phyloP scores from a whole-genome alignment of 2,113 vertebrate genomes.

The Gambusia holbrooki region DNA sequence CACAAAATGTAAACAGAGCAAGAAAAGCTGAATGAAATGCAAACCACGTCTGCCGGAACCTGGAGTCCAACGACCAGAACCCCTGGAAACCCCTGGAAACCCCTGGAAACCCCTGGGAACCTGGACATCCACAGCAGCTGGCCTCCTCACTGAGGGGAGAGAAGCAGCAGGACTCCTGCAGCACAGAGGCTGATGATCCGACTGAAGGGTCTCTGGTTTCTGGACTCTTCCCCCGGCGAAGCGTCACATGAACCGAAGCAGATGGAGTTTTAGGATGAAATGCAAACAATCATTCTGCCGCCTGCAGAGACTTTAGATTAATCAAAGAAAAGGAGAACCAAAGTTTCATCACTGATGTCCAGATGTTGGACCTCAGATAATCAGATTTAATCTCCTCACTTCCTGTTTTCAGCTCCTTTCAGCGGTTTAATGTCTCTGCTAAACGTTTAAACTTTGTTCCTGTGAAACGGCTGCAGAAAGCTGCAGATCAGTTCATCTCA shows the following conservation, averaged over 20 bases:
- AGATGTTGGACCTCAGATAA: no score
- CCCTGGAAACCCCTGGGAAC: no score
- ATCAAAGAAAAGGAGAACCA: constrained; percentile 44
- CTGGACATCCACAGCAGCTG: no score
- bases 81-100: no score
- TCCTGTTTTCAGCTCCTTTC: no score
- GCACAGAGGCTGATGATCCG: constrained; percentile 60
- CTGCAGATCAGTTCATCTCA: no score
- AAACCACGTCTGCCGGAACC: not conserved
- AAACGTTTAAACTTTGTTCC: no score
- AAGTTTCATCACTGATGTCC: constrained; percentile 1
- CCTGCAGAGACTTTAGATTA: constrained; percentile 16
- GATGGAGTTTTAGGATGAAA: no score
- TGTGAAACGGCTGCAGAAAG: no score
- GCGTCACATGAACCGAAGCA: constrained; percentile 31
- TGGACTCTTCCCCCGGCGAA: constrained; percentile 42
- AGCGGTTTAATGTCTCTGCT: no score
- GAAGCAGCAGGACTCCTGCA: not conserved
- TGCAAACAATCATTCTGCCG: not conserved
- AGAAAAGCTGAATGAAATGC: constrained; percentile 1
- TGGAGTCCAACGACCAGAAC: not conserved
- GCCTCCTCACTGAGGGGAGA: no score
- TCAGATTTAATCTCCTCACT: no score
- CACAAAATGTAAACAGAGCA: constrained; percentile 4
- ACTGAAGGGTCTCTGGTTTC: constrained; percentile 28